Conservation (phyloP, 2,888 invertebrate genomes). For the Coenonympha arcania region DNA sequence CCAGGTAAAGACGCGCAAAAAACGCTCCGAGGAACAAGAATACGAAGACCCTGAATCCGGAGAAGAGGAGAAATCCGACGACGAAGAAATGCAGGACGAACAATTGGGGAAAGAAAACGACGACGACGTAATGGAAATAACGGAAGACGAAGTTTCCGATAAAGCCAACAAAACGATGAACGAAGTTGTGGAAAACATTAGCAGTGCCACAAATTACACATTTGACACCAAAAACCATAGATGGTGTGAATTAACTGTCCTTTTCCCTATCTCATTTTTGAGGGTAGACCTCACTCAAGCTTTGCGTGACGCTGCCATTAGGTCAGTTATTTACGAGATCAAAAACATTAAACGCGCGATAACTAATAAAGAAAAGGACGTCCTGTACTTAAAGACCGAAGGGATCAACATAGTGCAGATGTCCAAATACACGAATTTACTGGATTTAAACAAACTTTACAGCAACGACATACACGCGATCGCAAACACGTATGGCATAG, state of each 20-base stretch:
- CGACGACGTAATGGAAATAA: constrained; percentile 41
- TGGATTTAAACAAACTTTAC: constrained; percentile 88
- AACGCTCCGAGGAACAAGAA: constrained; percentile 76
- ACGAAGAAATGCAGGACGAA: constrained; percentile 53
- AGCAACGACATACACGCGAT: constrained; percentile 96
- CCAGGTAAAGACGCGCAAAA: constrained; percentile 68
- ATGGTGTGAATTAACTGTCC: constrained; percentile 90
- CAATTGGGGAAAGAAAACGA: constrained; percentile 40
- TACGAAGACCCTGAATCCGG: constrained; percentile 79
- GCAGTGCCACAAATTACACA: constrained; percentile 76
- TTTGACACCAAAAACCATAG: constrained; percentile 83
- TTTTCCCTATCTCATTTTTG: constrained; percentile 71
- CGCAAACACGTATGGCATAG: constrained; percentile 93
- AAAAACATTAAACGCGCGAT: constrained; percentile 89
- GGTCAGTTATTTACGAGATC: constrained; percentile 85
- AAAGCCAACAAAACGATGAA: constrained; percentile 50
- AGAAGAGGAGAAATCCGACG: constrained; percentile 72
- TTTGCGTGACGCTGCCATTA: constrained; percentile 79
- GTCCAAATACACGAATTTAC: constrained; percentile 83
- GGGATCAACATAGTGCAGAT: constrained; percentile 95
- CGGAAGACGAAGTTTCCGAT: constrained; percentile 34
- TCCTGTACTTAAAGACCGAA: constrained; percentile 88
- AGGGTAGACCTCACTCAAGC: constrained; percentile 83
- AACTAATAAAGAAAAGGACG: constrained; percentile 78
- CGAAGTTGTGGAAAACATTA: constrained; percentile 55